Conservation (phyloP, 1,140 invertebrate genomes). For the Drosophila repletoides region DNA sequence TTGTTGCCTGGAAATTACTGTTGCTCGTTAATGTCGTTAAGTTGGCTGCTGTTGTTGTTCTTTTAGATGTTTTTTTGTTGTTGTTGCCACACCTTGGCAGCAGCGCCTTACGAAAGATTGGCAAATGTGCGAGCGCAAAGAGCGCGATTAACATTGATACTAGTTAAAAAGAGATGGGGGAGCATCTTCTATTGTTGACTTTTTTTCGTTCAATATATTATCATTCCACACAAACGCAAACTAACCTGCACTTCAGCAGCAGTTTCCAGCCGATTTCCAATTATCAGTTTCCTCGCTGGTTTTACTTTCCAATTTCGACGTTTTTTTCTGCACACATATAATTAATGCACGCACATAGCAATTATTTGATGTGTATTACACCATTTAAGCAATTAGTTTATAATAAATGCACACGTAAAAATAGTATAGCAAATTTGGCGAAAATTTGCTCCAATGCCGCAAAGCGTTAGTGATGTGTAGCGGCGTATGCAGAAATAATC, state of each 20-base stretch:
- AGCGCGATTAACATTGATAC: constrained; percentile 79
- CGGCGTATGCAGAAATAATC: constrained; percentile 49
- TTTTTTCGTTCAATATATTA: constrained; percentile 22
- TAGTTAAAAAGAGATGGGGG: constrained; percentile 50
- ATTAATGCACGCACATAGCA: constrained; percentile 24
- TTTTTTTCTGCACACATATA: constrained; percentile 15
- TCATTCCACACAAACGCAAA: constrained; percentile 31
- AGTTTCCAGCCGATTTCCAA: constrained; percentile 21
- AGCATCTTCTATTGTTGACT: constrained; percentile 35
- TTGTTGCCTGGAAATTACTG: constrained; percentile 43
- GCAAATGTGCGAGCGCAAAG: constrained; percentile 71
- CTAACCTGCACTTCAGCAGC: constrained; percentile 48
- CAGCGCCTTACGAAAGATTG: constrained; percentile 66
- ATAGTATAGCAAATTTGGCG: constrained; percentile 33
- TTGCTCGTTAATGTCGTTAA: constrained; percentile 44
- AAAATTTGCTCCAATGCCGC: constrained; percentile 65
- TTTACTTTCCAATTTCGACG: constrained; percentile 1
- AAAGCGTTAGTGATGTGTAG: constrained; percentile 62
- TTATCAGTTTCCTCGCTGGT: constrained; percentile 16
- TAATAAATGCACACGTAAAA: constrained; percentile 43
- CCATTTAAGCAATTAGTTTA: constrained; percentile 35
- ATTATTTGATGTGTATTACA: constrained; percentile 32
- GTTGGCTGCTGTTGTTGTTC: constrained; percentile 16
- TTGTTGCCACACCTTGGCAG: constrained; percentile 63
- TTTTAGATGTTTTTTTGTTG: constrained; percentile 30